Evolutionary conservation across 2,113 vertebrate species (phyloP), one percentile per base, ranked within the genome.

Genomic region (Argyrosomus japonicus): DNA sequence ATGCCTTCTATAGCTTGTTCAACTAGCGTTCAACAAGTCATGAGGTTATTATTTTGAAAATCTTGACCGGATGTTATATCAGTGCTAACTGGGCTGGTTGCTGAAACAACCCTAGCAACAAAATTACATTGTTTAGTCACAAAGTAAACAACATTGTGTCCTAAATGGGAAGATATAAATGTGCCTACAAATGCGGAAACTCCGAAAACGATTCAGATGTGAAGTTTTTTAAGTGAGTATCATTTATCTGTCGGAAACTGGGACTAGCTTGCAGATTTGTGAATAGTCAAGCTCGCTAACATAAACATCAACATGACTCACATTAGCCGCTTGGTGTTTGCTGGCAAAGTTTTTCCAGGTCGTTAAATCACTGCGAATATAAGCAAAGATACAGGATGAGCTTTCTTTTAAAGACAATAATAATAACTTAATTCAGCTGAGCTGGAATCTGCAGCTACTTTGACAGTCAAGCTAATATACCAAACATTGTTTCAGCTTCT

Each of bases 221-320:
- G 3, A 94, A 93, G 81, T 93, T 76, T 68, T 94, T 94, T 77
- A 94, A 94, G 93, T 94, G 63, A 92, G 93, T 90, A 10, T 40
- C 56, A 4, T 54, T 80, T 17, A 0, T 50, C 25, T 2, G 12
- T 2, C 1, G 10, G 18, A 80, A 60, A 15, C 17, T 61, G 29
- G 0, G 2, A 23, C 7, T 2, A 12, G 8, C 21, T 25, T 2
- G 77, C 48, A 47, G 19, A 17, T 58, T 50, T 51, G 5, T 40
- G 36, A 25, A 23, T 0, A 67, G 53, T 79, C 3, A 15, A 56
- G 69, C 45, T 18, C 47, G 73, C 77, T 70, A 65, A 53, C 27
- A 21, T 57, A 27, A 72, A 61, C 53, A 73, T 43, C 3, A 70
- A 8, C 25, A 29, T 21, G 5, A 50, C 9, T 72, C 21, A 10